phyloP scores from a whole-genome alignment of 2,888 invertebrate species.

The Eudasyphora cyanicolor region DNA sequence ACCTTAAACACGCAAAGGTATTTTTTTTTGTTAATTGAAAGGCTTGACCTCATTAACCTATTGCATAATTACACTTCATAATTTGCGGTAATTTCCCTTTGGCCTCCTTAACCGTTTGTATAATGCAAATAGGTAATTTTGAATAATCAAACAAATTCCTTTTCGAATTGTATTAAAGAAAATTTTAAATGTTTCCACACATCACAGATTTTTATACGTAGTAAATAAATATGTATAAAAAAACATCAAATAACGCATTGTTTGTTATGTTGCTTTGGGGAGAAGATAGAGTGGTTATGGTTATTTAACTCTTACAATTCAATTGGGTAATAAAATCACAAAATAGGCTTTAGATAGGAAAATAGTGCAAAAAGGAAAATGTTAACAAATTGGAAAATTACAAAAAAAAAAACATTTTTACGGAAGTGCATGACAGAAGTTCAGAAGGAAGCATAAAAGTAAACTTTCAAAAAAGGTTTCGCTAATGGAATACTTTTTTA shows the following conservation, averaged over 20 bases:
- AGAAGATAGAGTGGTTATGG: slow-evolving; percentile 28
- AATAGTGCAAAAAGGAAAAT: background rate
- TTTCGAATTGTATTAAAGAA: background rate
- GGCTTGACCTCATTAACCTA: too few relatives aligned
- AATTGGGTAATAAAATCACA: slow-evolving; percentile 12
- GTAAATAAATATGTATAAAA: slow-evolving; percentile 40
- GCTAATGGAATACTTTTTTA: too few relatives aligned
- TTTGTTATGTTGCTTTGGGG: background rate
- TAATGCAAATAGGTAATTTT: too few relatives aligned
- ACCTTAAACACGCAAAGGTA: background rate
- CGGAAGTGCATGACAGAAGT: background rate
- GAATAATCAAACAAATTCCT: too few relatives aligned
- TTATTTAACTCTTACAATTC: slow-evolving; percentile 25
- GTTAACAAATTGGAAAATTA: background rate
- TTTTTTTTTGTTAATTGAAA: background rate
- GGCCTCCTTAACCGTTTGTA: too few relatives aligned
- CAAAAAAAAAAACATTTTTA: too few relatives aligned
- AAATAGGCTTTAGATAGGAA: slow-evolving; percentile 8
- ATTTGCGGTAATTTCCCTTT: background rate
- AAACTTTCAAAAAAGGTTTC: too few relatives aligned
- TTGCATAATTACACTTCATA: background rate
- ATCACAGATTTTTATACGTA: slow-evolving; percentile 58
- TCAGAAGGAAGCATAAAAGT: background rate
- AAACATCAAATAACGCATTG: background rate
- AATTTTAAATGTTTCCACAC: slow-evolving; percentile 45